These are phyloP conservation scores for Lacerta viridis DNA, from an alignment of 2,797 vertebrate species.

Conservation along the genomic window DNA sequence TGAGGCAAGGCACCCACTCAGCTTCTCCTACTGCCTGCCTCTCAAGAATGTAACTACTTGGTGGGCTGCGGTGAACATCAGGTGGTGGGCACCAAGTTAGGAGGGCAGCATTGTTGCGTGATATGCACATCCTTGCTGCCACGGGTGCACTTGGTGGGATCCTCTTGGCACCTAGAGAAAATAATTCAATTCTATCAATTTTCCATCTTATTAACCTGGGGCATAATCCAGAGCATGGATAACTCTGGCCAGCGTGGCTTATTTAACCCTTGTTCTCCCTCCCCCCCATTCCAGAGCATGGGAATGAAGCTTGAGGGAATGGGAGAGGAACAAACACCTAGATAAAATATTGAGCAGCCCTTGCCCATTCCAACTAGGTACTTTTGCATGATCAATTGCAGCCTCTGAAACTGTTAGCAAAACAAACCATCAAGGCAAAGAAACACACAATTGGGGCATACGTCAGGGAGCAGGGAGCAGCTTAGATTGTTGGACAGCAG, in stretches of 20 bases:
- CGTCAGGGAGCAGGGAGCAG: neutral
- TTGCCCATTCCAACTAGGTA: neutral
- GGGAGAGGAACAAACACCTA: neutral
- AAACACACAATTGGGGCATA: neutral
- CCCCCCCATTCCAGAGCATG: neutral
- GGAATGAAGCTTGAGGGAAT: neutral
- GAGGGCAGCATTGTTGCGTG: conserved; percentile 89
- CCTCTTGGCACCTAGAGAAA: conserved; percentile 86
- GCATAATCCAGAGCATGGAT: neutral
- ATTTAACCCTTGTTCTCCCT: neutral
- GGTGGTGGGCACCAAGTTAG: conserved; percentile 91
- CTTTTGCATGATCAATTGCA: neutral
- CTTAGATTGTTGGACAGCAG: conserved; percentile 7
- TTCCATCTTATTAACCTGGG: neutral
- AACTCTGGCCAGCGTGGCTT: neutral
- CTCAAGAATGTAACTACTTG: conserved; percentile 91
- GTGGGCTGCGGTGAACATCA: conserved; percentile 85
- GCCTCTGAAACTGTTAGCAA: neutral
- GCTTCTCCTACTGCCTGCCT: conserved; percentile 87
- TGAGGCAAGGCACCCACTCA: conserved; percentile 94
- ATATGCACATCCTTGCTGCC: conserved; percentile 89
- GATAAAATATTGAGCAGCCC: neutral
- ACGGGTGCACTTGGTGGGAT: conserved; percentile 89
- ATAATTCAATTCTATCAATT: neutral
- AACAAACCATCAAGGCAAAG: neutral